A percentile compares a stretch with the other conserved stretches of the same genome.
Conservation (phyloP, 2,888 invertebrate species). For the Papilio protenor region DNA sequence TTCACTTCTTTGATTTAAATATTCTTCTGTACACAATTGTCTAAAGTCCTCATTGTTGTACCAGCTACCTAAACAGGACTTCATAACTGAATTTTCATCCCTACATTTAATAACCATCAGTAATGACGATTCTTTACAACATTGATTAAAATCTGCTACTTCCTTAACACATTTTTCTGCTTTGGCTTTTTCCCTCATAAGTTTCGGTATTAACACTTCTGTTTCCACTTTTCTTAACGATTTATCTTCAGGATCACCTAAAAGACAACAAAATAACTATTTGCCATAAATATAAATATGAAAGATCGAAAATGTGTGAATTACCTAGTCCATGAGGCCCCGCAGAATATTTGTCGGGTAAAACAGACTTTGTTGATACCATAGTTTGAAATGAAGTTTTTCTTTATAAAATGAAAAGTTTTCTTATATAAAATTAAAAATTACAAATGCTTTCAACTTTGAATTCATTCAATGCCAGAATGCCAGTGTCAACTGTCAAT, state of each 20-base stretch:
- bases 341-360: conserved; percentile 71
- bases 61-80: conserved; percentile 90
- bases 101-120: conserved; percentile 91
- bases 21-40: conserved; percentile 89
- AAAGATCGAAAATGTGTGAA: conserved; percentile 16
- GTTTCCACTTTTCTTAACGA: conserved; percentile 93
- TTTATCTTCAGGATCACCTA: conserved; percentile 94
- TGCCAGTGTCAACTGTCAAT: neutral
- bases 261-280: conserved; percentile 49
- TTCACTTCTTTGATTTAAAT: conserved; percentile 91
- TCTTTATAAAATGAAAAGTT: neutral
- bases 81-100: conserved; percentile 87
- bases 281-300: neutral
- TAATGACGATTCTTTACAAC: conserved; percentile 88
- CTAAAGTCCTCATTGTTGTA: conserved; percentile 90
- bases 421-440: neutral
- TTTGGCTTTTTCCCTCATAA: conserved; percentile 93
- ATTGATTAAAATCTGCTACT: conserved; percentile 88
- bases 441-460: neutral
- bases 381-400: conserved; percentile 23
- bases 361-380: conserved; percentile 62
- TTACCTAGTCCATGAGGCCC: conserved; percentile 85
- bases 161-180: conserved; percentile 90
- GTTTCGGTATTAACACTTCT: conserved; percentile 94
- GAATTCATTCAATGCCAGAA: neutral